Percentiles rank a stretch among this genome's conserved stretches.
Evolutionary conservation across 2,888 invertebrate genomes (phyloP).

Genomic region (Drosophila kanekoi): DNA sequence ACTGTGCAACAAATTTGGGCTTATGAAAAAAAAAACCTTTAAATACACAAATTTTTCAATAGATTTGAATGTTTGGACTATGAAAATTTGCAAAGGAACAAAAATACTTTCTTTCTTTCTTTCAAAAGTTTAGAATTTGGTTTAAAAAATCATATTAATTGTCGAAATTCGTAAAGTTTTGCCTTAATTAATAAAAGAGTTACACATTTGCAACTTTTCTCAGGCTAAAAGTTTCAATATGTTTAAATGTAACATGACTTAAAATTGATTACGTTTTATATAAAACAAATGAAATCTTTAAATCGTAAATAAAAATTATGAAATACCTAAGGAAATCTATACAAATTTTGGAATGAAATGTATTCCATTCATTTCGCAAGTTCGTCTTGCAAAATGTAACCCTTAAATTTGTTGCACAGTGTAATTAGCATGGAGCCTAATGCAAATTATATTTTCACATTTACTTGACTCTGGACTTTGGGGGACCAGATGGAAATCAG

Average conservation of each 20-base stretch:
- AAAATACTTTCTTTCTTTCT: too few species aligned
- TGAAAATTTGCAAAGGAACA: neutral
- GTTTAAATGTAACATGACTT: too few species aligned
- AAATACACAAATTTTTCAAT: neutral
- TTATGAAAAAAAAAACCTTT: neutral
- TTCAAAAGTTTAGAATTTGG: too few species aligned
- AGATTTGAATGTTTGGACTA: neutral
- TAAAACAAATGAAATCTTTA: neutral
- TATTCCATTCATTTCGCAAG: neutral
- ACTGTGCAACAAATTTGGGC: slow-evolving; percentile 31
- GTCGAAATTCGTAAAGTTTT: too few species aligned
- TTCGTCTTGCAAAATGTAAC: neutral
- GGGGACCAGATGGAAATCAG: slow-evolving; percentile 48
- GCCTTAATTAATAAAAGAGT: too few species aligned
- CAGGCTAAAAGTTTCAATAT: too few species aligned
- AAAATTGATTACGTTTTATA: too few species aligned
- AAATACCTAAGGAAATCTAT: slow-evolving; percentile 3
- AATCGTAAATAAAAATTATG: too few species aligned
- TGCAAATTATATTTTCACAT: slow-evolving; percentile 56
- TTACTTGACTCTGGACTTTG: slow-evolving; percentile 63
- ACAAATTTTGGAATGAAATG: neutral
- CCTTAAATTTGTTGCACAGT: slow-evolving; percentile 46
- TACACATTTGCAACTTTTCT: too few species aligned
- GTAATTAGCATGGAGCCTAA: slow-evolving; percentile 43
- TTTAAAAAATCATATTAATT: too few species aligned